A percentile compares a stretch with the other conserved stretches of the same genome.
Conservation (phyloP, 2,797 vertebrate genomes). For the Mormyrus hasselquistii region DNA sequence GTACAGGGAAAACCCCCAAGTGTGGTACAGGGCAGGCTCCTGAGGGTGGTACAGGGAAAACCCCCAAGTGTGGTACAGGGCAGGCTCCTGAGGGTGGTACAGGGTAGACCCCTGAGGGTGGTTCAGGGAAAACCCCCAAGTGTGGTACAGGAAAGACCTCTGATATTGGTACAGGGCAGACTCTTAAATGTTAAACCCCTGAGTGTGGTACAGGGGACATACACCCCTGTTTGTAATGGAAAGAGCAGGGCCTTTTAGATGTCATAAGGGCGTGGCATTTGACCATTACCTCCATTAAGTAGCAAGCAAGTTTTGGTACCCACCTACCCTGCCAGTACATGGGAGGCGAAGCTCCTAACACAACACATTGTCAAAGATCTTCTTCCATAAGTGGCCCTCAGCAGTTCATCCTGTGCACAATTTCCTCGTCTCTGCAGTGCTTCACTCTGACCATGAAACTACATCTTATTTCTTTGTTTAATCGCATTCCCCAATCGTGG, state of each 20-base stretch:
- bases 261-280: neutral
- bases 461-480: slow-evolving; percentile 2
- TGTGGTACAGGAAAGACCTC: neutral
- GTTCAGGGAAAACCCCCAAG: neutral
- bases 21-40: neutral
- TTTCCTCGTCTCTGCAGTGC: neutral
- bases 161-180: neutral
- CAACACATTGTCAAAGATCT: neutral
- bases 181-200: too few species aligned
- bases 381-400: neutral
- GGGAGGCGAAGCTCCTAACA: neutral
- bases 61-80: neutral
- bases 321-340: neutral
- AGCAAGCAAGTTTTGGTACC: neutral
- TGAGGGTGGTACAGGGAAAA: neutral
- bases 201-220: neutral
- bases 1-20: neutral
- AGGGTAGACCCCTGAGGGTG: neutral
- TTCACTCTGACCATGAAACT: neutral
- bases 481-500: neutral
- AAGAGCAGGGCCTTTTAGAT: neutral
- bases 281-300: neutral
- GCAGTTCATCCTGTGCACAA: too few species aligned
- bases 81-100: neutral
- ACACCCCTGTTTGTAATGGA: neutral